These are phyloP conservation scores for Prenolepis imparis DNA, from an alignment of 2,888 invertebrate species.

Conservation along the genomic window DNA sequence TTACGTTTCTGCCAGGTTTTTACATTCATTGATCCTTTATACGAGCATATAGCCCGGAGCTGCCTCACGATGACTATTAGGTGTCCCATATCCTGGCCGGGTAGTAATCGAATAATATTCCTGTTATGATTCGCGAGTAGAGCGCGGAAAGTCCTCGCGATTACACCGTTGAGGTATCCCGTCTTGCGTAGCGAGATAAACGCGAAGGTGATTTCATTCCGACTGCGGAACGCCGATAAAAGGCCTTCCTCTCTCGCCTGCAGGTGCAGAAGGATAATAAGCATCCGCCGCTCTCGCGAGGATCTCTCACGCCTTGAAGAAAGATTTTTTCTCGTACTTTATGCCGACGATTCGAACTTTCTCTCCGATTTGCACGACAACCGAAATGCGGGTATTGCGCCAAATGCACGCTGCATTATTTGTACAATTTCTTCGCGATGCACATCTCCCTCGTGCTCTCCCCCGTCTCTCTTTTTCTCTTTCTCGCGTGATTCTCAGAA, in stretches of 20 bases:
- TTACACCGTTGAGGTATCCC: slow-evolving; percentile 40
- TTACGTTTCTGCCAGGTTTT: neutral
- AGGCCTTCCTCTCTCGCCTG: slow-evolving; percentile 58
- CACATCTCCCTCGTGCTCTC: slow-evolving; percentile 19
- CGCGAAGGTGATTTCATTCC: slow-evolving; percentile 60
- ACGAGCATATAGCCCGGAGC: slow-evolving; percentile 28
- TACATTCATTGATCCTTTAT: slow-evolving; percentile 40
- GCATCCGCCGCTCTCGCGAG: slow-evolving; percentile 49
- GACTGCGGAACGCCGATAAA: slow-evolving; percentile 63
- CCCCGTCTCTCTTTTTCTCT: neutral
- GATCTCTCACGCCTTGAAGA: slow-evolving; percentile 60
- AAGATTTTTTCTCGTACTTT: slow-evolving; percentile 58
- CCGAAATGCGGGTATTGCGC: slow-evolving; percentile 57
- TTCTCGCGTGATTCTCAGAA: slow-evolving; percentile 7
- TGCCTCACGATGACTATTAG: slow-evolving; percentile 17
- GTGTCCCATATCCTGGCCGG: slow-evolving; percentile 27
- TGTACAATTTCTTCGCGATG: slow-evolving; percentile 34
- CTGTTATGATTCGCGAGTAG: slow-evolving; percentile 43
- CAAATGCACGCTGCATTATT: slow-evolving; percentile 53
- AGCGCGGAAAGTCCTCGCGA: slow-evolving; percentile 42
- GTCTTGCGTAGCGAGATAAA: slow-evolving; percentile 57
- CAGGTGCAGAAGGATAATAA: slow-evolving; percentile 69
- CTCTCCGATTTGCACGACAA: slow-evolving; percentile 60
- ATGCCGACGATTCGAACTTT: slow-evolving; percentile 61
- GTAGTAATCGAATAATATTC: slow-evolving; percentile 54